Evolutionary conservation across 2,113 vertebrate species (phyloP).

Genomic region (rabbit (Oryctolagus cuniculus)): mOryCun1.1 NC_091432.1:125644501-125645000

Average conservation of each 20-base stretch:
- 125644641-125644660: too few species aligned
- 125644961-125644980: too few species aligned
- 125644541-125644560: too few species aligned
- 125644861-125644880: neutral
- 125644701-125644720: too few species aligned
- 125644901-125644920: neutral
- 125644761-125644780: neutral
- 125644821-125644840: neutral
- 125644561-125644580: too few species aligned
- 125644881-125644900: neutral
- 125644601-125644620: too few species aligned
- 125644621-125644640: too few species aligned
- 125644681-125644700: too few species aligned
- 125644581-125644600: too few species aligned
- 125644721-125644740: neutral
- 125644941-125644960: neutral
- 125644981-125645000: neutral
- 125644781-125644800: neutral
- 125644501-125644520: too few species aligned
- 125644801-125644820: neutral
- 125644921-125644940: neutral
- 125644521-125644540: too few species aligned
- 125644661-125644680: too few species aligned
- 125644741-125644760: slow-evolving; percentile 41
- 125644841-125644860: neutral